These are phyloP conservation scores for Protonibea diacanthus DNA, from an alignment of 2,797 vertebrate species.

Conservation along the genomic window DNA sequence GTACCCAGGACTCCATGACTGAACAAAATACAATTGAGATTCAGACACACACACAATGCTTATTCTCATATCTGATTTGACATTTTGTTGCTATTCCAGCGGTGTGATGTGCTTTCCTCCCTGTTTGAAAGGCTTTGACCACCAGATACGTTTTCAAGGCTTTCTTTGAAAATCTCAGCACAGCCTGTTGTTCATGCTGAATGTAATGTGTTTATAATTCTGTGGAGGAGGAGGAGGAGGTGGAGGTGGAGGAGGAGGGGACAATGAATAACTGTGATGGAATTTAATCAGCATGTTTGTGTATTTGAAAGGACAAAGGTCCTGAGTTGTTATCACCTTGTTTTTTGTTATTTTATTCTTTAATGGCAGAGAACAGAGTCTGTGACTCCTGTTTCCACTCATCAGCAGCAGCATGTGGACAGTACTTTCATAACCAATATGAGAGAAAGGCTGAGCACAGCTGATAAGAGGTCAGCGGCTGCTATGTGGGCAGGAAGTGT, in stretches of 20 bases:
- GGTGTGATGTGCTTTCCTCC: conserved; percentile 42
- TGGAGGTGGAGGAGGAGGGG: not conserved
- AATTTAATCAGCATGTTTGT: conserved; percentile 73
- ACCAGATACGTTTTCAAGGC: conserved; percentile 5
- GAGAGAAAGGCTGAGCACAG: conserved; percentile 49
- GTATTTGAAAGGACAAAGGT: conserved; percentile 66
- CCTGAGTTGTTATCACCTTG: conserved; percentile 65
- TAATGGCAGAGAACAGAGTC: conserved; percentile 48
- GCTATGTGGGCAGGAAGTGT: conserved; percentile 64
- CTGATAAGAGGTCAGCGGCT: conserved; percentile 62
- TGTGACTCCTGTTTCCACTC: conserved; percentile 43
- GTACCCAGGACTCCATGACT: conserved; percentile 30
- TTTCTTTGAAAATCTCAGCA: not conserved
- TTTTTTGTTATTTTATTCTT: conserved; percentile 78
- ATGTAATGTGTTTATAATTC: conserved; percentile 40
- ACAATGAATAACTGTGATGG: conserved; percentile 64
- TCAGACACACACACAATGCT: conserved; percentile 32
- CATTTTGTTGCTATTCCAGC: conserved; percentile 59
- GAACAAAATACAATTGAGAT: conserved; percentile 43
- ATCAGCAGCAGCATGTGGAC: conserved; percentile 18
- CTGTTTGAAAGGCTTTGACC: conserved; percentile 15
- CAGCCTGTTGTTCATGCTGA: not conserved
- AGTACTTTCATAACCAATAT: conserved; percentile 31
- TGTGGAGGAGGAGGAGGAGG: not conserved
- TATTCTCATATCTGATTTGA: conserved; percentile 63